Conservation (phyloP, 2,113 vertebrate genomes). For the Taxidea taxus region DNA sequence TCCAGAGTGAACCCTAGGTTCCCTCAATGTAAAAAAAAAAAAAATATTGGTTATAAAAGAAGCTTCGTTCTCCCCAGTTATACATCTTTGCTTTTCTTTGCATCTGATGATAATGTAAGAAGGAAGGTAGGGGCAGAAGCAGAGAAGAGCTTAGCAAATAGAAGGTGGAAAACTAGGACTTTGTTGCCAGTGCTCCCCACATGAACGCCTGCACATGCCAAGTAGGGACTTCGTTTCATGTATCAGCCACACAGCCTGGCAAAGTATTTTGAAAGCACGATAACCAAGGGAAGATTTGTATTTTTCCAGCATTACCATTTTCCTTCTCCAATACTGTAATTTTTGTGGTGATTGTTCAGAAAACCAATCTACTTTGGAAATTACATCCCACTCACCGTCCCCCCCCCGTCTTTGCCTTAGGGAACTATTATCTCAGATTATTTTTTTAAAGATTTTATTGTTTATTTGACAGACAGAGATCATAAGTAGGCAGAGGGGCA, state of each 20-base stretch:
- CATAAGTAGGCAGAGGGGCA: too few relatives aligned
- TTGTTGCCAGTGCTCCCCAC: neutral
- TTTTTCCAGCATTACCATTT: neutral
- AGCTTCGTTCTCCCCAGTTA: neutral
- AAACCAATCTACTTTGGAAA: constrained; percentile 76
- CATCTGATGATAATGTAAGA: neutral
- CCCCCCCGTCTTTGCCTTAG: neutral
- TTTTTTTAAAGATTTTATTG: too few relatives aligned
- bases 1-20: neutral
- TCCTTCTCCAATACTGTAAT: constrained; percentile 49
- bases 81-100: neutral
- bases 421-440: constrained; percentile 64
- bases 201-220: fast-evolving
- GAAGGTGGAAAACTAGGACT: neutral
- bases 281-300: neutral
- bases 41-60: neutral
- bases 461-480: too few relatives aligned
- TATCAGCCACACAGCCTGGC: fast-evolving
- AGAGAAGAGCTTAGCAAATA: neutral
- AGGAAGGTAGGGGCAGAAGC: neutral
- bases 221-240: neutral
- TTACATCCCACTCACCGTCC: neutral
- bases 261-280: neutral
- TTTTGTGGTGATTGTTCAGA: constrained; percentile 60
- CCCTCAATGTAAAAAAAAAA: neutral